These are phyloP conservation scores for Oceanites oceanicus DNA, from an alignment of 2,113 vertebrate species.

Conservation along the genomic window DNA sequence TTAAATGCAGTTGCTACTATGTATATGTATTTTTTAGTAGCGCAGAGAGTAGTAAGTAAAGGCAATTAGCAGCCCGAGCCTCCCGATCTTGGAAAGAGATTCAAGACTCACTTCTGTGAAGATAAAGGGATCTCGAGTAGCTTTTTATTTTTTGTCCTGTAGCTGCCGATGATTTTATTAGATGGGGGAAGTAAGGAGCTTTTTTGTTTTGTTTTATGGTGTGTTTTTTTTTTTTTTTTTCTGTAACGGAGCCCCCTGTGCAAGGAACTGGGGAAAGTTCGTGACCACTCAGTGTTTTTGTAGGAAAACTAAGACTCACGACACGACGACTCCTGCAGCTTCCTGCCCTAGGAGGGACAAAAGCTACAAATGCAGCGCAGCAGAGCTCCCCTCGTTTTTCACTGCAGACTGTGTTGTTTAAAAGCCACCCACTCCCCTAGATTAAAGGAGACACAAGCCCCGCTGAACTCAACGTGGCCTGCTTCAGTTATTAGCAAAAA, in stretches of 20 bases:
- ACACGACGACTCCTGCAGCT: constrained; percentile 87
- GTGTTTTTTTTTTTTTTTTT: not conserved
- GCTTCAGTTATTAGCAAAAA: constrained; percentile 61
- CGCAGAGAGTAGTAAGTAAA: not conserved
- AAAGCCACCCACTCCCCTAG: constrained; percentile 63
- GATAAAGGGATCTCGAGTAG: not conserved
- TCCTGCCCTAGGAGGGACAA: constrained; percentile 86
- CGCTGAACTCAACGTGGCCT: constrained; percentile 50
- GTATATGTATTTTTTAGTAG: not conserved
- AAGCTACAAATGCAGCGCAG: constrained; percentile 32
- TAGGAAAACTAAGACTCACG: constrained; percentile 79
- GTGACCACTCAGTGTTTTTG: constrained; percentile 72
- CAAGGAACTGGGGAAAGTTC: constrained; percentile 67
- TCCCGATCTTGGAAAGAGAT: not conserved
- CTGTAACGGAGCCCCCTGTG: constrained; percentile 15
- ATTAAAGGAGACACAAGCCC: constrained; percentile 56
- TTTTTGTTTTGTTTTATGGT: not conserved
- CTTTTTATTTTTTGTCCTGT: not conserved
- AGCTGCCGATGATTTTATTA: not conserved
- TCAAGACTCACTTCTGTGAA: not conserved
- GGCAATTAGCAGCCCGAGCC: not conserved
- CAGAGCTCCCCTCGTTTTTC: constrained; percentile 68
- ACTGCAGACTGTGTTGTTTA: constrained; percentile 59
- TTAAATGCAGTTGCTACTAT: not conserved
- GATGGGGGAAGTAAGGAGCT: not conserved